These are phyloP conservation scores for Nothocercus julius DNA, from an alignment of 2,113 vertebrate genomes.

Conservation along the genomic window DNA sequence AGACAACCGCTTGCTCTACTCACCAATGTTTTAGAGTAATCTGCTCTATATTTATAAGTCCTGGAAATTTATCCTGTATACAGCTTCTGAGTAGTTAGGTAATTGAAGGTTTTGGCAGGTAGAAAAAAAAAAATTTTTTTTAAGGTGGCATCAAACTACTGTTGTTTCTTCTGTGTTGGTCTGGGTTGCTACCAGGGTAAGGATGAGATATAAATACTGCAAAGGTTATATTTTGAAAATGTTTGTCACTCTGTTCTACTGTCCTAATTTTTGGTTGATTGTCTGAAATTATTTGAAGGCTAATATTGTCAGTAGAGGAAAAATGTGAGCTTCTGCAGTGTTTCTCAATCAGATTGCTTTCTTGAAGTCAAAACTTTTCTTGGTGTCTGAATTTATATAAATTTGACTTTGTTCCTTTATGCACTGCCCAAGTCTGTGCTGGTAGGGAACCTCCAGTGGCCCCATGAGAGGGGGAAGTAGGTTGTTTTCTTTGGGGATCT, in stretches of 20 bases:
- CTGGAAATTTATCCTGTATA: neutral
- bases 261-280: neutral
- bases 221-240: neutral
- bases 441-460: neutral
- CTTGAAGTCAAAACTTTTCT: neutral
- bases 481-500: neutral
- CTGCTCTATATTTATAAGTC: neutral
- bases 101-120: neutral
- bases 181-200: neutral
- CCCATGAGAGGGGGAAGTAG: neutral
- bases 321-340: neutral
- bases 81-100: neutral
- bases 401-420: neutral
- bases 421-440: accelerated
- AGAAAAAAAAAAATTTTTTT: neutral
- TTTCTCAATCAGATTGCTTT: neutral
- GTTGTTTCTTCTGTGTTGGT: neutral
- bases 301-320: neutral
- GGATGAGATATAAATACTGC: neutral
- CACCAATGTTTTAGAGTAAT: neutral
- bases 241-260: neutral
- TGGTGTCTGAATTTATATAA: neutral
- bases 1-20: neutral
- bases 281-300: neutral
- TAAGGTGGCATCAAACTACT: neutral